Base-by-base conservation (phyloP, 2,113 vertebrate species). In the Triplophysa rosa region DNA sequence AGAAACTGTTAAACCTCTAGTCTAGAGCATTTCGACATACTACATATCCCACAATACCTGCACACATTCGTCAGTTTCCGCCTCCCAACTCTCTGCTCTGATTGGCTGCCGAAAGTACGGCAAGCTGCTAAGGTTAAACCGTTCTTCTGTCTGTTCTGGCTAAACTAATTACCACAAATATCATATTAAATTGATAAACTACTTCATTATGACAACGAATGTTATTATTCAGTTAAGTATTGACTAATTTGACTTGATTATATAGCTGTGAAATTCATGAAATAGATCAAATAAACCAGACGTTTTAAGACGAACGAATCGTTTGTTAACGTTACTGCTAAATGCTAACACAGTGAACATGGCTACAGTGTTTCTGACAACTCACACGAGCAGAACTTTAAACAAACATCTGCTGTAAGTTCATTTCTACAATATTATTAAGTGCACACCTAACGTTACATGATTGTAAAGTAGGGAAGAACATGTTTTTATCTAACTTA, bases 361-460 rank as follows among this genome's bases (percentile, higher is more conserved):
- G 93, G 90, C 93, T 86, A 89, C 91, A 47, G 87, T 92, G 49
- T 88, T 93, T 23, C 77, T 92, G 79, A 91, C 87, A 84, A 87
- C 88, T 68, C 84, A 86, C 40, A 83, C 82, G 79, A 84, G 87
- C 13, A 88, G 87, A 40, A 84, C 85, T 66, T 62, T 92, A 64
- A 88, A 86, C 67, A 79, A 76, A 54, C 87, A 89, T 23, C 81
- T 91, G 77, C 92, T 90, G 90, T 93, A 87, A 93, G 91, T 91
- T 70, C 19, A 10, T 13, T 17, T 17, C 12, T n/a, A 58, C 16
- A 21, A 8, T 56, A 5, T n/a, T n/a, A 37, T 37, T 93, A 87
- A 93, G 91, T 91, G 70, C 16, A 10, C 13, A 52, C 6, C 3
- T n/a, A n/a, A n/a, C n/a, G n/a, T n/a, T n/a, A 58, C 16, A 21